Evolutionary conservation across 2,888 invertebrate genomes (phyloP), one percentile per base, ranked within the genome.

Genomic region (Ormyrus pomaceus): DNA sequence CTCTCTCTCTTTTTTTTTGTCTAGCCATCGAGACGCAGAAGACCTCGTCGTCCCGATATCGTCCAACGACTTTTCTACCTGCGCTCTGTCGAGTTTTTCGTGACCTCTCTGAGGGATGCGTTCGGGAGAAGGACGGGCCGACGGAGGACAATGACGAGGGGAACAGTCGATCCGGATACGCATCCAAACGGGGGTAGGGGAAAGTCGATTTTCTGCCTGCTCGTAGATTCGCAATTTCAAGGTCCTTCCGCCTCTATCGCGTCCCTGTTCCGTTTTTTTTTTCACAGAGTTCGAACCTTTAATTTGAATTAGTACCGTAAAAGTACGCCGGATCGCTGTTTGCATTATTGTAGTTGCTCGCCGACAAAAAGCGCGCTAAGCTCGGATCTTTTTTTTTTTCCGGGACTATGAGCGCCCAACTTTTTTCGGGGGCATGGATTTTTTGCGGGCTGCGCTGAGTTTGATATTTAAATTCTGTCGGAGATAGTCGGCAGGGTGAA

Each of bases 21-120:
- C 19, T 19, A 19, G 19, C 19, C 19, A 19, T 19, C 19, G 19
- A 19, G 19, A 19, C 19, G 19, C 19, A 19, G 19, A 19, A 19
- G 19, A 19, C 19, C 46, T 10, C 48, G 8, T 45, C 9, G 34
- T 72, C 74, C 71, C 84, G 85, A 86, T 88, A 88, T 87, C 86
- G 85, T 88, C 87, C 88, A 87, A 88, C 88, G 88, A 87, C 85
- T 87, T 86, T 87, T 84, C 86, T 88, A 88, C 88, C 88, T 88
- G 88, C 86, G 83, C 82, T 13, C 62, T 58, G 11, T 56, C n/a
- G 5, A 55, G 34, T 71, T 77, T 62, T 77, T 65, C 77, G 58
- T 71, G 77, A 71, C 77, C 70, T 64, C n/a, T 62, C 6, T 71
- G 72, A 78, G 72, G 77, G 66, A 19, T 73, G 50, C 53, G 11